Conservation (phyloP, 2,888 invertebrate genomes). For the Boloria euphrosyne region DNA sequence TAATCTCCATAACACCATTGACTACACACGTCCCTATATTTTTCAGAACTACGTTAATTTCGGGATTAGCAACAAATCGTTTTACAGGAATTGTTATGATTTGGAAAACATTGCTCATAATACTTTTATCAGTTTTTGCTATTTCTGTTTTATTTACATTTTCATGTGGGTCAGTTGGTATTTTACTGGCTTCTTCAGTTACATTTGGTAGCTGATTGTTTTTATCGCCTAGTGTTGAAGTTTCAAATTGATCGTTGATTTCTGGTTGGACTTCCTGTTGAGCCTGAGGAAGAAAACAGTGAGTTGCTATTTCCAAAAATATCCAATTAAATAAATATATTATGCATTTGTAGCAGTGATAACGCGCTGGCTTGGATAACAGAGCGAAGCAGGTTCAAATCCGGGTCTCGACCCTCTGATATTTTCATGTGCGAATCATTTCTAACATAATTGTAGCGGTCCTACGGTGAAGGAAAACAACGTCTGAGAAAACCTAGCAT, state of each 20-base stretch:
- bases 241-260: constrained; percentile 56
- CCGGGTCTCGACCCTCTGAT: no score
- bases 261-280: constrained; percentile 57
- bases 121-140: constrained; percentile 12
- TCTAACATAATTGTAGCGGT: no score
- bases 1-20: constrained; percentile 69
- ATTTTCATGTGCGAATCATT: no score
- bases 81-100: constrained; percentile 50
- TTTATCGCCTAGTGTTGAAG: constrained; percentile 23
- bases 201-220: constrained; percentile 12
- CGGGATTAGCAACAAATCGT: constrained; percentile 52
- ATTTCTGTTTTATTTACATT: constrained; percentile 14
- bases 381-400: no score
- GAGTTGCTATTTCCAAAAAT: not conserved
- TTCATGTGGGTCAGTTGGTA: constrained; percentile 17
- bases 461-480: no score
- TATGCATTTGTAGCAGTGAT: no score
- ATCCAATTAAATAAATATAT: no score
- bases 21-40: constrained; percentile 71
- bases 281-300: not conserved
- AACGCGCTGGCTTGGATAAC: no score
- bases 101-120: constrained; percentile 44
- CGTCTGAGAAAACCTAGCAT: no score
- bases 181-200: constrained; percentile 30
- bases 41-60: constrained; percentile 58